phyloP scores from a whole-genome alignment of 2,113 vertebrate species.

The Probosciger aterrimus region DNA sequence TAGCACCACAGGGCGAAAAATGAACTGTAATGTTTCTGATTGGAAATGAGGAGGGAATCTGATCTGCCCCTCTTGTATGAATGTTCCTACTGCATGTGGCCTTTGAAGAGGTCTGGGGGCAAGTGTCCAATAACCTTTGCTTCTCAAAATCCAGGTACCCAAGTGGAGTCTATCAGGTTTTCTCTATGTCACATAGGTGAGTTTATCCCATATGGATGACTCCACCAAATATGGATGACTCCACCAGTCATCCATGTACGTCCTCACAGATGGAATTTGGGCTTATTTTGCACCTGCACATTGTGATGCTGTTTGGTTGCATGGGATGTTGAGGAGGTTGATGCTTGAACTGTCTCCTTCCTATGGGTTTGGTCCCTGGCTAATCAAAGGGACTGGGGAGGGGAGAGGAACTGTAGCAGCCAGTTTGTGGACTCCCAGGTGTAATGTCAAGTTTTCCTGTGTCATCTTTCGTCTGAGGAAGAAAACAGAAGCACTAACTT shows the following conservation, averaged over 20 bases:
- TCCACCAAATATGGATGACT: background rate
- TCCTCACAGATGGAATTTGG: background rate
- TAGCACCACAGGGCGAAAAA: background rate
- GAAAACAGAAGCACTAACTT: background rate
- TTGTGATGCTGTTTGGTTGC: background rate
- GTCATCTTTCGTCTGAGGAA: background rate
- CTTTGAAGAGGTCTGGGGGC: background rate
- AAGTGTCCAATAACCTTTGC: background rate
- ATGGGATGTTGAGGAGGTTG: background rate
- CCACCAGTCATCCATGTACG: background rate
- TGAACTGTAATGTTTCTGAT: background rate
- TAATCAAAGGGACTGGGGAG: background rate
- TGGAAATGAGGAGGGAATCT: background rate
- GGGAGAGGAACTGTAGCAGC: background rate
- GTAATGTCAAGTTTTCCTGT: background rate
- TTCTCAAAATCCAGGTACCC: background rate
- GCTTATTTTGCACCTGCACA: background rate
- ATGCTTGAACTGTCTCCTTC: background rate
- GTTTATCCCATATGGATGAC: background rate
- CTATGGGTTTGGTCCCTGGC: background rate
- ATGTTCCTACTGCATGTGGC: background rate
- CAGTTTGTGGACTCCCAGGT: background rate
- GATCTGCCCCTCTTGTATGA: background rate
- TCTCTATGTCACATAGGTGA: background rate
- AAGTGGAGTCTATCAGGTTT: background rate